Percentiles rank a stretch among this genome's conserved stretches.
Conservation (phyloP, 2,888 invertebrate species). For the Erannis defoliaria region DNA sequence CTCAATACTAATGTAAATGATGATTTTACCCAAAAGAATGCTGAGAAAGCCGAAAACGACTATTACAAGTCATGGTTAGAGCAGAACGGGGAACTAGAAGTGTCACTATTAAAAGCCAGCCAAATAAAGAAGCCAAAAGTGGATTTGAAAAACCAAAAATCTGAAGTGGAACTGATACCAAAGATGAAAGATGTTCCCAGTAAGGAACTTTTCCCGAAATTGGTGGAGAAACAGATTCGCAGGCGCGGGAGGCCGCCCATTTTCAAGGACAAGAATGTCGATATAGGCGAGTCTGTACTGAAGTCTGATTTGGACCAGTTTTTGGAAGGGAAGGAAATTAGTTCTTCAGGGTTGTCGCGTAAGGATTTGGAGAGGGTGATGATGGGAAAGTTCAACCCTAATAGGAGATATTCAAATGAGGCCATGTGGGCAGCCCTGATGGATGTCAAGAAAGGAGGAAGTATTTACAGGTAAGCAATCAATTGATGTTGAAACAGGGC, state of each 20-base stretch:
- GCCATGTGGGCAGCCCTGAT: slow-evolving; percentile 87
- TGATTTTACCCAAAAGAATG: slow-evolving; percentile 61
- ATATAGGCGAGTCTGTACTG: slow-evolving; percentile 78
- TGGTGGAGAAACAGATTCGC: slow-evolving; percentile 70
- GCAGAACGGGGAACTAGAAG: slow-evolving; percentile 81
- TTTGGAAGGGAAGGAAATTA: slow-evolving; percentile 81
- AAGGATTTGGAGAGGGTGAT: slow-evolving; percentile 82
- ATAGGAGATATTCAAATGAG: slow-evolving; percentile 81
- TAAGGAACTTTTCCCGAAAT: slow-evolving; percentile 64
- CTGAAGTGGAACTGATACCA: slow-evolving; percentile 79
- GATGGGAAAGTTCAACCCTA: slow-evolving; percentile 85
- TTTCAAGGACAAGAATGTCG: slow-evolving; percentile 78
- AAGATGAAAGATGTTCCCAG: slow-evolving; percentile 65
- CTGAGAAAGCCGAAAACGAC: slow-evolving; percentile 73
- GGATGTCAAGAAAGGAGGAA: slow-evolving; percentile 87
- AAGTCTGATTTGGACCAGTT: slow-evolving; percentile 84
- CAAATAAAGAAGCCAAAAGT: slow-evolving; percentile 68
- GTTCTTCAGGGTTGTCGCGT: slow-evolving; percentile 80
- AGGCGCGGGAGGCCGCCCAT: slow-evolving; percentile 77
- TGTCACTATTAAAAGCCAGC: slow-evolving; percentile 74
- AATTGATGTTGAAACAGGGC: no score
- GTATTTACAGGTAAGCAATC: slow-evolving; percentile 84
- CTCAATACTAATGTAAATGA: slow-evolving; percentile 65
- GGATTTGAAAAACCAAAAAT: slow-evolving; percentile 65
- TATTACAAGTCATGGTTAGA: slow-evolving; percentile 82